A percentile compares a stretch with the other conserved stretches of the same genome.
phyloP scores from a whole-genome alignment of 2,113 vertebrate species.

The Myanophis thanlyinensis region DNA sequence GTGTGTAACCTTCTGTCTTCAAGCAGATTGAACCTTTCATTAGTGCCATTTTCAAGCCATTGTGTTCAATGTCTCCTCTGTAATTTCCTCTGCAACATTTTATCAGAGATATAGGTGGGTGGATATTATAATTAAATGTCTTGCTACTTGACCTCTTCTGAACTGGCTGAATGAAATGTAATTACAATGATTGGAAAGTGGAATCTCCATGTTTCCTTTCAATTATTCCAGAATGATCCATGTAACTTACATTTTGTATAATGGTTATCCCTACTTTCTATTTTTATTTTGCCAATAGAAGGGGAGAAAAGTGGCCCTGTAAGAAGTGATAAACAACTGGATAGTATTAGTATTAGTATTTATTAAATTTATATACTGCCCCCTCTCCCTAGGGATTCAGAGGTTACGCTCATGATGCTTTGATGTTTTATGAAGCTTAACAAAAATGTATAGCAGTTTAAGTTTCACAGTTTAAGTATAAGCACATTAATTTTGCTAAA shows the following conservation, averaged over 20 bases:
- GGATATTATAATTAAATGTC: constrained; percentile 43
- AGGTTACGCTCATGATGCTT: background rate
- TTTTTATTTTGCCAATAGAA: background rate
- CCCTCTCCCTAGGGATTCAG: no score
- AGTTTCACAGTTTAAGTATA: no score
- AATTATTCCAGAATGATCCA: background rate
- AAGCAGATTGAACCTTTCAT: constrained; percentile 39
- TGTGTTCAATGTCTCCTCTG: constrained; percentile 24
- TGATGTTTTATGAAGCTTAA: background rate
- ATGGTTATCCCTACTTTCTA: background rate
- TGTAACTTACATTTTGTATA: background rate
- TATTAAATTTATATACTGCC: no score
- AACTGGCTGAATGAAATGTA: constrained; percentile 18
- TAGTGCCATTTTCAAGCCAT: constrained; percentile 38
- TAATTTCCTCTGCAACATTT: constrained; percentile 37
- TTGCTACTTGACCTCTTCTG: constrained; percentile 7
- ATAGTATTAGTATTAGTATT: no score
- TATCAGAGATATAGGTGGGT: background rate
- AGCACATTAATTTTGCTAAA: no score
- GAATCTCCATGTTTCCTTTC: background rate
- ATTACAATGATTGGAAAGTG: constrained; percentile 25
- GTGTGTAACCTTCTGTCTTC: constrained; percentile 21
- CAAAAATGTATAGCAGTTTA: background rate
- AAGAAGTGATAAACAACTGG: background rate
- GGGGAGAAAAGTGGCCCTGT: background rate